Evolutionary conservation across 2,888 invertebrate species (phyloP), one percentile per base, ranked within the genome.

Genomic region (Rugalucina vietnamica): DNA sequence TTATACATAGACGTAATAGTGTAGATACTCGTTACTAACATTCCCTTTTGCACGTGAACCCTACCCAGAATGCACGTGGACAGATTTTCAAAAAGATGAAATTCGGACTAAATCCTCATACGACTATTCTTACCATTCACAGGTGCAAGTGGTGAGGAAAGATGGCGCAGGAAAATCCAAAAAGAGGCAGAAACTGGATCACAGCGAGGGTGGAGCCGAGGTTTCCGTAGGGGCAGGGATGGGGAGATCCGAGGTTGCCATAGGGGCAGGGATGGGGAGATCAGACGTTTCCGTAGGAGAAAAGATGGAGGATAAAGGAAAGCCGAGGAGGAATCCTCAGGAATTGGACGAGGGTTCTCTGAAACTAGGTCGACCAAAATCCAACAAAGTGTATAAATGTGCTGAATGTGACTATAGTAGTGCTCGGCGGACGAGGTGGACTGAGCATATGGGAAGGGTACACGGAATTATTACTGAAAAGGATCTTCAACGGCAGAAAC

Each of bases 361-460:
- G 34, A 65, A 65, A 65, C 32, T 65, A 18, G 65, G 65, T 1
- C 32, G 65, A 14, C 65, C 65, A 34, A 65, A 65, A 21, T 65
- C 65, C 2, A 65, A 65, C 21, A 65, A 65, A 65, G 65, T 65
- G 4, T 85, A 75, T 43, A 81, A 85, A 65, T 91, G 92, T 80
- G 72, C 84, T 29, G 81, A 90, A 24, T 93, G 93, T 72, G 79
- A 88, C 0, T 93, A 91, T 76, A 54, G 83, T 4, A 87, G 90
- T 4, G 82, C 79, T 29, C 84, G 86, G 39, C 87, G 85, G 54
- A 84, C 79, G 4, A 88, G 91, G 34, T 57, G 91, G 24, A 86
- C 81, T 34, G 91, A 91, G 50, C 93, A 93, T 57, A 90, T 89
- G 85, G 85, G 89, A 24, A 83, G 92, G 49, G 88, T 91, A 27